Conservation (phyloP, 2,113 vertebrate genomes). For the Galbula dea region DNA sequence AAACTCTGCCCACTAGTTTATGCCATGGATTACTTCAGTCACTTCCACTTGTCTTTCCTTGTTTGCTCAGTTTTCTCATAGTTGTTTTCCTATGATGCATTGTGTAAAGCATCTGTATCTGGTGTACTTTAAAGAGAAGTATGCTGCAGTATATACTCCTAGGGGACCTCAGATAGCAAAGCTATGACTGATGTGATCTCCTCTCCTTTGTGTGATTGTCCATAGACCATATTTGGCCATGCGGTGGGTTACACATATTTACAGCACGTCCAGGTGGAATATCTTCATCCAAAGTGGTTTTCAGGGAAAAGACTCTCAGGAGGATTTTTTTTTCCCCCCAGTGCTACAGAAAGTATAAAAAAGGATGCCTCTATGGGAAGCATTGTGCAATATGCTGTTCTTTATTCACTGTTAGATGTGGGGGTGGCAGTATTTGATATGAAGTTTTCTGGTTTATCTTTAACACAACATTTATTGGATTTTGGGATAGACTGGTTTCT, state of each 20-base stretch:
- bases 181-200: background rate
- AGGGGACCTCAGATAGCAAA: background rate
- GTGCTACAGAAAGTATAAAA: background rate
- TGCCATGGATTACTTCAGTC: background rate
- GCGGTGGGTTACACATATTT: fast-evolving
- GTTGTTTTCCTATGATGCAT: background rate
- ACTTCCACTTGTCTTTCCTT: background rate
- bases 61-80: background rate
- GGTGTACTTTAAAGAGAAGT: background rate
- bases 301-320: background rate
- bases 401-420: background rate
- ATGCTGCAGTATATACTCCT: background rate
- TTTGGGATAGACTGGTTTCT: background rate
- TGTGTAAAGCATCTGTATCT: background rate
- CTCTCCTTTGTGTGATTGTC: background rate
- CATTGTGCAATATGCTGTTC: background rate
- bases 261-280: background rate
- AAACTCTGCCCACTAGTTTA: background rate
- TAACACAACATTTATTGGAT: background rate
- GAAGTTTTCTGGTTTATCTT: background rate
- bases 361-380: background rate
- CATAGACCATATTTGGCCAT: background rate
- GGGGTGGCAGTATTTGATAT: background rate
- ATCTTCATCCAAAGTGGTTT: background rate
- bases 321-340: background rate